These are phyloP conservation scores for Drosophila neutralis DNA, from an alignment of 2,888 invertebrate genomes.

Conservation along the genomic window DNA sequence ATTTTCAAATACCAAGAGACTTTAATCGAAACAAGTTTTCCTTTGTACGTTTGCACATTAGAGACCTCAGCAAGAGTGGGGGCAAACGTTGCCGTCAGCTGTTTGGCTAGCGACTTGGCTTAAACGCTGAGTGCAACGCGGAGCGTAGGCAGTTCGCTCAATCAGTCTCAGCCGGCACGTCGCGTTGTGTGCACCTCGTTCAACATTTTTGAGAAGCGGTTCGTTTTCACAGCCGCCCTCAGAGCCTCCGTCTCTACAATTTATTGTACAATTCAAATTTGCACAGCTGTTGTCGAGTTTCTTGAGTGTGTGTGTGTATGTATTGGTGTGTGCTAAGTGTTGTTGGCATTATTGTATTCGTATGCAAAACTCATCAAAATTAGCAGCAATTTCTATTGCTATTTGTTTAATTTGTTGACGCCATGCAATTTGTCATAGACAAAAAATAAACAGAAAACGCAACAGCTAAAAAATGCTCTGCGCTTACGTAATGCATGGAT, in stretches of 20 bases:
- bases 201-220: constrained; percentile 42
- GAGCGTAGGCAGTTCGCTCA: constrained; percentile 18
- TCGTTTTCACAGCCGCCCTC: constrained; percentile 8
- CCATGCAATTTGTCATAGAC: constrained; percentile 63
- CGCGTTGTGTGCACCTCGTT: constrained; percentile 72
- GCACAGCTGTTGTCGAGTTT: constrained; percentile 61
- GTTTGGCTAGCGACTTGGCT: constrained; percentile 64
- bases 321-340: constrained; percentile 22
- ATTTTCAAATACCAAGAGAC: constrained; percentile 68
- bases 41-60: constrained; percentile 37
- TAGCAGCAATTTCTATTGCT: constrained; percentile 53
- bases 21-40: constrained; percentile 74
- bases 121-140: constrained; percentile 42
- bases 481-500: constrained; percentile 59
- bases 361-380: constrained; percentile 58
- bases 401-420: constrained; percentile 75
- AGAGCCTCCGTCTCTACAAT: background rate
- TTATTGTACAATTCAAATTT: constrained; percentile 51
- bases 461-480: constrained; percentile 31
- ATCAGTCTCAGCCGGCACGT: constrained; percentile 74
- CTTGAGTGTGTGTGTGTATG: constrained; percentile 20
- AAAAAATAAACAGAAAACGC: constrained; percentile 21
- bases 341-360: constrained; percentile 11
- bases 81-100: constrained; percentile 55
- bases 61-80: constrained; percentile 21